These are phyloP conservation scores for Prolemur simus DNA, from an alignment of 2,113 vertebrate genomes.

Conservation along the genomic window DNA sequence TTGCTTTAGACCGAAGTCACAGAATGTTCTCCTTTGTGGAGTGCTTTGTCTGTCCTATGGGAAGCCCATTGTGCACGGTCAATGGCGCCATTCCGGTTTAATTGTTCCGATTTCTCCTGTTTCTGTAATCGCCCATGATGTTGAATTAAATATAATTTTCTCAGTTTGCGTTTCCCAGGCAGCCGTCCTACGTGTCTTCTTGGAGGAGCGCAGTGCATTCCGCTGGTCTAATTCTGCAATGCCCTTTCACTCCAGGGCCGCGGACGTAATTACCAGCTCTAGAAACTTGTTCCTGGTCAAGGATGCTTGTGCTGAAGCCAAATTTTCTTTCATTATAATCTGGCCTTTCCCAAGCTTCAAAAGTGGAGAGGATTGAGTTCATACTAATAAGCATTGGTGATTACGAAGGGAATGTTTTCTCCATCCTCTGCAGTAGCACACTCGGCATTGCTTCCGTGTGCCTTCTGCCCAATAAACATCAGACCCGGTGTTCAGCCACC, in stretches of 20 bases:
- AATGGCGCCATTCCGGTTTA: rapidly evolving
- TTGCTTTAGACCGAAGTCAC: neutral
- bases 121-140: neutral
- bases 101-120: neutral
- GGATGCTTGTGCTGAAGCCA: neutral
- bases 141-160: neutral
- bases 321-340: neutral
- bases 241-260: neutral
- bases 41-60: neutral
- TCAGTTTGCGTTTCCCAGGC: neutral
- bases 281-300: neutral
- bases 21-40: neutral
- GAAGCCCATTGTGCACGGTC: neutral
- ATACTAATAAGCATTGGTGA: rapidly evolving
- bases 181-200: neutral
- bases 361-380: neutral
- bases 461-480: rapidly evolving
- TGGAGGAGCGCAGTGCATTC: neutral
- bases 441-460: rapidly evolving
- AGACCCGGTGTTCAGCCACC: rapidly evolving
- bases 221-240: rapidly evolving
- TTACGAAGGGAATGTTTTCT: rapidly evolving
- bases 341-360: neutral
- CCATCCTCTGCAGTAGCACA: rapidly evolving
- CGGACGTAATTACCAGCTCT: neutral